Base-by-base conservation (phyloP, 2,113 vertebrate species). In the Microcebus ravelobensis region DNA sequence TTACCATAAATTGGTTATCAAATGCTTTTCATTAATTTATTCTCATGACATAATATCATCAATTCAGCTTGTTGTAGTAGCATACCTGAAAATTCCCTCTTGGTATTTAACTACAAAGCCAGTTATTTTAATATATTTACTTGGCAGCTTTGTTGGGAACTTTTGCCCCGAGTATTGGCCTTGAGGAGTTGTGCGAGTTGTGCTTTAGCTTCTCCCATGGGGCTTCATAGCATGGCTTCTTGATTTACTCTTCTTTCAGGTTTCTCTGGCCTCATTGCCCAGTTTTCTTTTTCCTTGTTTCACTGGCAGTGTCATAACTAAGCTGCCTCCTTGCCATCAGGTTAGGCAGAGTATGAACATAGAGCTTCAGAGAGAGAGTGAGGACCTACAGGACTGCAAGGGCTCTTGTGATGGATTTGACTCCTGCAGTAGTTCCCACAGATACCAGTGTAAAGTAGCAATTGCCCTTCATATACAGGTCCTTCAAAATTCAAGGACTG, bases 1-100 rank as follows among this genome's bases (percentile, higher is more conserved):
- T 96, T 70, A 45, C 27, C 67, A 5, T 73, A 74, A 93, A 70
- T 68, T 85, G 77, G 11, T 70, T 85, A 82, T 81, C 59, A 59
- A 25, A 50, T 93, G 73, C 1, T 65, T 65, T 97, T 93, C 17
- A 45, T 88, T 96, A 87, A 9, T 71, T 95, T 95, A 55, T 95
- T 21, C 63, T 91, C 34, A 59, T 80, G 45, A 91, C 8, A 8
- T 91, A 63, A 50, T 8, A n/a, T 84, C 21, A 71, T 65, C 71
- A 89, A 85, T 91, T 85, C 27, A 76, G 6, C 8, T 74, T 76
- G 57, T 31, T 77, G 21, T 88, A 68, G 29, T 91, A 81, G 42
- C 21, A 55, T 74, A 48, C 48, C 39, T 90, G 68, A 83, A 84
- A 83, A 94, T 2, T 34, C 23, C 11, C 42, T 87, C 15, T 87